These are phyloP conservation scores for Calameuta idolon DNA, from an alignment of 2,888 invertebrate species.

Conservation along the genomic window DNA sequence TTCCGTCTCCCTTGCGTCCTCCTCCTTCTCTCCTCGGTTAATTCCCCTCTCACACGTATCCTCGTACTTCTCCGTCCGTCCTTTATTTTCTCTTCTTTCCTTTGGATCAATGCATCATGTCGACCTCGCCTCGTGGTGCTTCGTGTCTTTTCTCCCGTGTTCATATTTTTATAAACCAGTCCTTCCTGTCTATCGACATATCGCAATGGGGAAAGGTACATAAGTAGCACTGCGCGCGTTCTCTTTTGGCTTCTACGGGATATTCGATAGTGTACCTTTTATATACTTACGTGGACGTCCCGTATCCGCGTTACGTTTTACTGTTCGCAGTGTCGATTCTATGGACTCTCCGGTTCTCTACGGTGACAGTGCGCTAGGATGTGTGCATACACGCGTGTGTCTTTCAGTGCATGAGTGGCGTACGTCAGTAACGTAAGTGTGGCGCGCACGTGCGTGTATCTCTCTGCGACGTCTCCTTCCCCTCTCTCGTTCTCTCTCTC, in stretches of 20 bases:
- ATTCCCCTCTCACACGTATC: constrained; percentile 13
- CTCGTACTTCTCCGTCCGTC: constrained; percentile 8
- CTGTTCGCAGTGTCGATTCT: background rate
- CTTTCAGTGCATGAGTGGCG: background rate
- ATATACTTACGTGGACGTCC: background rate
- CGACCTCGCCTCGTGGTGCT: constrained; percentile 32
- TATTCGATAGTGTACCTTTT: background rate
- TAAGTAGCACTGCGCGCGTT: background rate
- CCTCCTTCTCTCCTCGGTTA: background rate
- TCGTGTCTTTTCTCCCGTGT: constrained; percentile 2
- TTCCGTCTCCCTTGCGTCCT: constrained; percentile 7
- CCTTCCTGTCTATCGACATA: background rate
- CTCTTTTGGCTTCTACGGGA: background rate
- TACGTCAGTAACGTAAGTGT: background rate
- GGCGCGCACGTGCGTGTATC: background rate
- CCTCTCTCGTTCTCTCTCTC: background rate
- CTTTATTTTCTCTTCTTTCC: constrained; percentile 9
- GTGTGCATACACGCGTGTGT: background rate
- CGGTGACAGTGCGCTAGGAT: background rate
- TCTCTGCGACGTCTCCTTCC: background rate
- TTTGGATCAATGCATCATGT: constrained; percentile 32
- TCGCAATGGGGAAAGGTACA: background rate
- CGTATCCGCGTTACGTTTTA: background rate
- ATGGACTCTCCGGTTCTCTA: background rate
- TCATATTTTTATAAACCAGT: background rate